Evolutionary conservation across 2,888 invertebrate species (phyloP).

Genomic region (Morinoia aosen): DNA sequence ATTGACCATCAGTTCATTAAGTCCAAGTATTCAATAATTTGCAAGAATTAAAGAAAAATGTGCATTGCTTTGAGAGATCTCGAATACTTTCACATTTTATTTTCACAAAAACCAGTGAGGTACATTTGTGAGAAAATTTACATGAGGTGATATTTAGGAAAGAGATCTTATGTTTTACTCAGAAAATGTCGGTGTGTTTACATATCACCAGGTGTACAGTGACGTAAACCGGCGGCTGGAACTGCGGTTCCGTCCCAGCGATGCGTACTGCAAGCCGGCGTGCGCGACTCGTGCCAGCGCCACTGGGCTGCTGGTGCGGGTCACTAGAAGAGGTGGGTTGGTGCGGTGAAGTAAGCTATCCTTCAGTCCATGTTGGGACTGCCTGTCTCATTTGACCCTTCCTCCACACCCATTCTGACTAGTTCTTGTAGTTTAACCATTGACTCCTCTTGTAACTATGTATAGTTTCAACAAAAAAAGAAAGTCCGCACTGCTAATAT

Average conservation of each 20-base stretch:
- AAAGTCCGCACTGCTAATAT: too few relatives aligned
- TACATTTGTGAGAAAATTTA: too few relatives aligned
- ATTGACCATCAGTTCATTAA: too few relatives aligned
- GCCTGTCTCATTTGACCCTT: background rate
- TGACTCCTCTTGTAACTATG: too few relatives aligned
- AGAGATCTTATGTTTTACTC: background rate
- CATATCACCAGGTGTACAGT: slow-evolving; percentile 72
- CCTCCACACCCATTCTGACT: background rate
- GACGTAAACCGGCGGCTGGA: slow-evolving; percentile 79
- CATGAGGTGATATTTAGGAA: background rate
- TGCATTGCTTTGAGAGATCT: too few relatives aligned
- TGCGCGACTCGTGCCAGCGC: slow-evolving; percentile 78
- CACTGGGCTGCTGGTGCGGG: slow-evolving; percentile 82
- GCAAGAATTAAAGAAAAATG: too few relatives aligned
- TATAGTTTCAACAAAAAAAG: too few relatives aligned
- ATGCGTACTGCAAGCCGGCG: slow-evolving; percentile 84
- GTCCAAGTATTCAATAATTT: too few relatives aligned
- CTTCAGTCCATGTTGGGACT: background rate
- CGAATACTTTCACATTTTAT: too few relatives aligned
- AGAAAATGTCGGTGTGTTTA: background rate
- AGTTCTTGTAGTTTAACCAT: background rate
- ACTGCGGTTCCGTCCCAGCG: slow-evolving; percentile 84
- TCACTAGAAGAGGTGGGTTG: slow-evolving; percentile 76
- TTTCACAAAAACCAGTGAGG: too few relatives aligned
- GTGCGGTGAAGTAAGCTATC: slow-evolving; percentile 69